Evolutionary conservation across 2,888 invertebrate species (phyloP), one percentile per base, ranked within the genome.

Genomic region (Nomada goodeniana): DNA sequence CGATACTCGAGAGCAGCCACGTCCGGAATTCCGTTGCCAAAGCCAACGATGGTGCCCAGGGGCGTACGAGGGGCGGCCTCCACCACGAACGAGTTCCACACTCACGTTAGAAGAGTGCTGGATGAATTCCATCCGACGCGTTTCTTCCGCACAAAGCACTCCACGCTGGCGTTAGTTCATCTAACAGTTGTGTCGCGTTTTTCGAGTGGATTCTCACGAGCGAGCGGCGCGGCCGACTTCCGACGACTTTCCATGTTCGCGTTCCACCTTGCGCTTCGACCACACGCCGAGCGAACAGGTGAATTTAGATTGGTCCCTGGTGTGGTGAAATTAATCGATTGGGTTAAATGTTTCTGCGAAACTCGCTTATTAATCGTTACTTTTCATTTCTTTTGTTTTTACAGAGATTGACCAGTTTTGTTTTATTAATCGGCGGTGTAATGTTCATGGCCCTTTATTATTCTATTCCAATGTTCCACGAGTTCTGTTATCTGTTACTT

Each of bases 201-300:
- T 73, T 36, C 60, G 55, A 78, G 80, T 76, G 78, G 81, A 80
- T 77, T 83, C 81, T 88, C 83, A 81, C 87, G 65, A 78, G 60
- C 52, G 29, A 57, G 59, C 74, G 67, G 36, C 36, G 36, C 7
- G 36, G 36, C 36, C 36, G 36, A 78, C 55, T 55, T 75, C 65
- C 57, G 65, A 47, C 13, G 13, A 47, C 15, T 47, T 47, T 47
- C 47, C 47, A 47, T 15, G 36, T 36, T 36, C 36, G 36, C 36
- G 36, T 7, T 36, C 36, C 36, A 36, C 36, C 36, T 36, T 36
- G 36, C 36, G 36, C 36, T 7, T 1, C 36, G 36, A 36, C 36
- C 5, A 7, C 36, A 36, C 36, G 36, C 7, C 9, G 36, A 36
- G 36, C 36, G 36, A 36, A 36, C 36, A 36, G 36, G 36, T 36